Conservation (phyloP, 2,888 invertebrate species). For the Tolmerus cingulatus region DNA sequence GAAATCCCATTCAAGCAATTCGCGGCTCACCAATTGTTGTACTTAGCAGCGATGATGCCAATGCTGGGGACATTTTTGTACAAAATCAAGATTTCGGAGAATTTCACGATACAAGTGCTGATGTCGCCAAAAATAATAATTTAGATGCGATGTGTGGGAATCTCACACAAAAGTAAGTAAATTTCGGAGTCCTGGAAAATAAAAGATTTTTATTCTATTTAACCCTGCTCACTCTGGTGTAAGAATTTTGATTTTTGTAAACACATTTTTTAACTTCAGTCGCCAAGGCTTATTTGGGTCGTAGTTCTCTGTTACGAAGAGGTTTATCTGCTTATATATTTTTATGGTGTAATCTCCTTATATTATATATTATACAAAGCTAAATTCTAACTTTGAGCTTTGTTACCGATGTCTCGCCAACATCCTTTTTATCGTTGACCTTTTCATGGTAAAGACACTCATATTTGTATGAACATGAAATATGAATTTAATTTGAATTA, state of each 20-base stretch:
- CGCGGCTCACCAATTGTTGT: conserved; percentile 49
- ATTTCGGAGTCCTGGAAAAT: not conserved
- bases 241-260: not conserved
- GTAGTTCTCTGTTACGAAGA: not conserved
- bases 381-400: not conserved
- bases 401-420: not conserved
- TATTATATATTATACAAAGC: not conserved
- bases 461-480: not conserved
- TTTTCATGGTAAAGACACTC: not conserved
- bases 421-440: not conserved
- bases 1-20: conserved; percentile 45
- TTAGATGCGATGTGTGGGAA: conserved; percentile 67
- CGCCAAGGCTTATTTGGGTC: not conserved
- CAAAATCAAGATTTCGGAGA: conserved; percentile 52
- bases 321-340: not conserved
- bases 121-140: conserved; percentile 63
- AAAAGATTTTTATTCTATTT: not conserved
- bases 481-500: not conserved
- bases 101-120: conserved; percentile 65
- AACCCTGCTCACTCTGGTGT: not conserved
- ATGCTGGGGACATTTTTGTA: conserved; percentile 30
- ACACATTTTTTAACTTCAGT: not conserved
- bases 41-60: conserved; percentile 36
- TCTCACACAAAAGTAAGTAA: conserved; percentile 61
- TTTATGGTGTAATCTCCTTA: not conserved